Percentiles rank a stretch among this genome's conserved stretches.
phyloP scores from a whole-genome alignment of 2,888 invertebrate species.

The Oeneis ivallda region DNA sequence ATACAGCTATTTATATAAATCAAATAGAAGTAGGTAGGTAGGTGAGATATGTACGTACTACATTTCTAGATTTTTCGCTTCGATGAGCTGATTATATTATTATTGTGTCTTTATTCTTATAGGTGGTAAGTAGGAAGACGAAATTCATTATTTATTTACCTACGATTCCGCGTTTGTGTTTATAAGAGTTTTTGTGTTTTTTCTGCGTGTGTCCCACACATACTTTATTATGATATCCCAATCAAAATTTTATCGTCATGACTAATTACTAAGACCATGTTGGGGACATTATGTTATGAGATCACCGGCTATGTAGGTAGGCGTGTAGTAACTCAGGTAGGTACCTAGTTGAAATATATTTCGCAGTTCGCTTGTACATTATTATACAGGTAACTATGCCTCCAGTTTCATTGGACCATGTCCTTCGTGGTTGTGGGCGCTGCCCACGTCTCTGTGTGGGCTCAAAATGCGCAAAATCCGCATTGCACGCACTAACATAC shows the following conservation, averaged over 20 bases:
- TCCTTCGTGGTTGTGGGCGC: conserved; percentile 51
- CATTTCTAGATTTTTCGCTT: too few species aligned
- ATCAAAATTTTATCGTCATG: conserved; percentile 59
- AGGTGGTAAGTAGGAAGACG: background rate
- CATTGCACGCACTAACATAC: conserved; percentile 61
- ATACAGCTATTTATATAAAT: background rate
- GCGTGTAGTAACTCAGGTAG: conserved; percentile 37
- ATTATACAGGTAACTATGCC: conserved; percentile 26
- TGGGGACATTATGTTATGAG: conserved; percentile 63
- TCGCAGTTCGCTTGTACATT: conserved; percentile 10
- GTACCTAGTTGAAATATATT: conserved; percentile 25
- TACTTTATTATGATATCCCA: conserved; percentile 48
- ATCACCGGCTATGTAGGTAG: conserved; percentile 53
- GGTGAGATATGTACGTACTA: too few species aligned
- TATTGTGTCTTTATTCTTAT: too few species aligned
- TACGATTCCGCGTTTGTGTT: conserved; percentile 36
- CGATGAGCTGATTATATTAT: background rate
- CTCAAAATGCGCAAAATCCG: conserved; percentile 66
- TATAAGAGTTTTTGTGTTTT: conserved; percentile 34
- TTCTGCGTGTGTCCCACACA: conserved; percentile 43
- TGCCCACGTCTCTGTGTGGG: conserved; percentile 54
- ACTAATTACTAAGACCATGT: conserved; percentile 55
- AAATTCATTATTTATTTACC: background rate
- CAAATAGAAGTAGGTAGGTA: background rate
- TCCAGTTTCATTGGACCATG: conserved; percentile 41